Percentiles rank a stretch among this genome's conserved stretches.
These are phyloP conservation scores for Tursiops truncatus DNA, from an alignment of 2,113 vertebrate species.

Conservation along the genomic window DNA sequence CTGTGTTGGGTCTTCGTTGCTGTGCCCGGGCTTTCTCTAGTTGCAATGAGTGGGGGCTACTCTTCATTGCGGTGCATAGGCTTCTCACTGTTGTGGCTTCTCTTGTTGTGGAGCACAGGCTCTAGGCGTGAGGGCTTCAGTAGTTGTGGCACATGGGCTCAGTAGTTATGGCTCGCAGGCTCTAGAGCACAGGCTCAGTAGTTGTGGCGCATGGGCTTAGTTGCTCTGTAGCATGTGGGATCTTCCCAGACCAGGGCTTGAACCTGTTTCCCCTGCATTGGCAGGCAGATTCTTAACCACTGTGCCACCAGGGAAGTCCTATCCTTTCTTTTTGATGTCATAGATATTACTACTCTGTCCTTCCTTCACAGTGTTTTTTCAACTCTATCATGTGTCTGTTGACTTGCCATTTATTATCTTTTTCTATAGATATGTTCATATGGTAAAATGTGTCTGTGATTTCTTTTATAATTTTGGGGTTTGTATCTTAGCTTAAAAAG, in stretches of 20 bases:
- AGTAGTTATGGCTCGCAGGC: background rate
- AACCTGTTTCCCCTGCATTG: background rate
- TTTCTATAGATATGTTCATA: background rate
- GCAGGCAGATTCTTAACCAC: background rate
- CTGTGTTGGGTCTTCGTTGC: background rate
- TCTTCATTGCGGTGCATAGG: background rate
- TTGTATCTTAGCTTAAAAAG: background rate
- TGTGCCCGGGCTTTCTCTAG: background rate
- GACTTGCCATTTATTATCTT: background rate
- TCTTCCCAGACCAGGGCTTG: background rate
- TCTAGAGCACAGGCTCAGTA: background rate
- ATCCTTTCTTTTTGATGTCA: background rate
- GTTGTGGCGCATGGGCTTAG: background rate
- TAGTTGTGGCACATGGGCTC: background rate
- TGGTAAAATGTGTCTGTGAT: background rate
- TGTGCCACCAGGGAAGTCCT: background rate
- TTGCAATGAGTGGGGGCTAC: background rate
- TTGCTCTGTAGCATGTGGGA: background rate
- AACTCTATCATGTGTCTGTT: background rate
- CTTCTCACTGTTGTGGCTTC: background rate
- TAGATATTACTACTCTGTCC: background rate
- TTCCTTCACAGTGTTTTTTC: background rate
- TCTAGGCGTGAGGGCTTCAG: background rate
- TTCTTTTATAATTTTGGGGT: background rate
- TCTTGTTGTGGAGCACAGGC: background rate